A percentile compares a stretch with the other conserved stretches of the same genome.
Evolutionary conservation across 2,888 invertebrate genomes (phyloP).

Genomic region (Melieria crassipennis): DNA sequence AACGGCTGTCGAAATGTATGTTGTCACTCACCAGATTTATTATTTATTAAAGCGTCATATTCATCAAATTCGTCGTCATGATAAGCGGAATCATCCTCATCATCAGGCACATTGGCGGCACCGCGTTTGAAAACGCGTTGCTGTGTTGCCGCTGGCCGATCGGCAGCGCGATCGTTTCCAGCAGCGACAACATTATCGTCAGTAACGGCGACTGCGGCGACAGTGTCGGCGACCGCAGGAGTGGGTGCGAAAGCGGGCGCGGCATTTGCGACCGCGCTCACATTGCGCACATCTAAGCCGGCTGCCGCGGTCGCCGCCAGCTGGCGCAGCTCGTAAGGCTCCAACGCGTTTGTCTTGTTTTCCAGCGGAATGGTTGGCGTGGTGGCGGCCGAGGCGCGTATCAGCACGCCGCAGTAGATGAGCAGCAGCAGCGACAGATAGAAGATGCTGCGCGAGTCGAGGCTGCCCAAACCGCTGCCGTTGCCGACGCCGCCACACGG

Average conservation of each 20-base stretch:
- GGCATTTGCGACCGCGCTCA: background rate
- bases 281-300: background rate
- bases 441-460: constrained; percentile 47
- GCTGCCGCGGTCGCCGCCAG: constrained; percentile 24
- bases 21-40: constrained; percentile 60
- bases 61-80: constrained; percentile 63
- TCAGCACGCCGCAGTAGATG: constrained; percentile 59
- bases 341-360: too few species aligned
- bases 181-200: background rate
- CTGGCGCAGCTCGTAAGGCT: constrained; percentile 27
- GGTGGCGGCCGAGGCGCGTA: constrained; percentile 55
- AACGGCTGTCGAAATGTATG: background rate
- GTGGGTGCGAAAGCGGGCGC: constrained; percentile 28
- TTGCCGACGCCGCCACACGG: background rate
- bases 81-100: constrained; percentile 63
- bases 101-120: constrained; percentile 63
- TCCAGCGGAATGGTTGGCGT: constrained; percentile 19
- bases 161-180: background rate
- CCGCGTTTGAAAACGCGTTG: constrained; percentile 50
- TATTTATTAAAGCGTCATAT: constrained; percentile 61
- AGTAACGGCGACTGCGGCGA: background rate
- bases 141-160: constrained; percentile 25
- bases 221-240: constrained; percentile 23
- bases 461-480: background rate
- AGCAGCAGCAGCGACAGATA: constrained; percentile 55